A percentile compares a stretch with the other conserved stretches of the same genome.
Evolutionary conservation across 2,113 vertebrate species (phyloP).

Genomic region (Heterocephalus glaber): DNA sequence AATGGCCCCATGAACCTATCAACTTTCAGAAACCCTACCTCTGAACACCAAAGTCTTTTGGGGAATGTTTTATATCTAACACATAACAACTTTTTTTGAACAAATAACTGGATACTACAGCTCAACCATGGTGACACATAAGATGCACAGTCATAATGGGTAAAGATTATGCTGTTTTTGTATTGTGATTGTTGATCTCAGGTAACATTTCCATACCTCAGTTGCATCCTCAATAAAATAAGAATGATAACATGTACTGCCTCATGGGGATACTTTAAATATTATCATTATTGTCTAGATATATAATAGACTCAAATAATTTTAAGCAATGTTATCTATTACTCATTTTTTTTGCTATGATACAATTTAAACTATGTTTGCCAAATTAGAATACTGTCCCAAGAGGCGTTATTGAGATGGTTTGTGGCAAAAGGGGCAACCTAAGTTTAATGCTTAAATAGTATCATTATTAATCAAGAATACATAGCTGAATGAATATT

Average conservation of each 20-base stretch:
- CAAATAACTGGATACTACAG: not conserved
- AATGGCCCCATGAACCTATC: not conserved
- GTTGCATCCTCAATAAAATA: not conserved
- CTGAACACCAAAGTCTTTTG: not conserved
- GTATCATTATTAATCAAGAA: not conserved
- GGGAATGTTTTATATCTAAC: not conserved
- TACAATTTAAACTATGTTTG: not conserved
- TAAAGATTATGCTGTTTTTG: not conserved
- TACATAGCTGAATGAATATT: not conserved
- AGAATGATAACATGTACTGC: not conserved
- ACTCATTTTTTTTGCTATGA: not conserved
- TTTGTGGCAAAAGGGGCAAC: not conserved
- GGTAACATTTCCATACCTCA: not conserved
- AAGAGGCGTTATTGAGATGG: not conserved
- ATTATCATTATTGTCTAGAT: not conserved
- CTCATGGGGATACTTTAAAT: not conserved
- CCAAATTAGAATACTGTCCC: not conserved
- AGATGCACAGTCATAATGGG: not conserved
- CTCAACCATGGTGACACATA: not conserved
- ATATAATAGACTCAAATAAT: not conserved
- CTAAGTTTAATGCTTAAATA: not conserved
- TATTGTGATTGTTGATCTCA: not conserved
- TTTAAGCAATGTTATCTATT: not conserved
- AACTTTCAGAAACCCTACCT: not conserved
- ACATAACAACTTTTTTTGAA: not conserved